phyloP scores from a whole-genome alignment of 2,113 vertebrate species.

The Plecturocebus donacophilus region DNA sequence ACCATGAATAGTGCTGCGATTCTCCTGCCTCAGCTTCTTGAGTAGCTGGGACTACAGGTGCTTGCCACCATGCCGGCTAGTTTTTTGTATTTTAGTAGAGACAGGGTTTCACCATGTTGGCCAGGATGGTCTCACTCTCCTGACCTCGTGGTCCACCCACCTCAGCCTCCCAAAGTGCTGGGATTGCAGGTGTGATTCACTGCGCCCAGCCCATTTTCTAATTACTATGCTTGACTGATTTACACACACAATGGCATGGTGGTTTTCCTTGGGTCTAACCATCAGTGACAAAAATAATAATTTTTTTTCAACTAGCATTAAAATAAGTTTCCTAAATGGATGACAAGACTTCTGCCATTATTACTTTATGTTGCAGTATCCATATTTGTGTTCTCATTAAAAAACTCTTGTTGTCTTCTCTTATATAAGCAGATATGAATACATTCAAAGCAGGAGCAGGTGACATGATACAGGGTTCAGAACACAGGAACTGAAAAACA shows the following conservation, averaged over 20 bases:
- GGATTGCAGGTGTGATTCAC: too few relatives aligned
- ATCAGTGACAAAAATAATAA: neutral
- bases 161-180: too few relatives aligned
- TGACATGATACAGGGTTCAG: neutral
- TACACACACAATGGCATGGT: neutral
- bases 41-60: too few relatives aligned
- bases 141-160: too few relatives aligned
- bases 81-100: too few relatives aligned
- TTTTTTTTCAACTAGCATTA: neutral
- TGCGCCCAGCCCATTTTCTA: neutral
- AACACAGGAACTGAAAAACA: neutral
- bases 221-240: neutral
- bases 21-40: too few relatives aligned
- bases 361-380: neutral
- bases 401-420: neutral
- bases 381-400: neutral
- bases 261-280: neutral
- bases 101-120: too few relatives aligned
- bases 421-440: neutral
- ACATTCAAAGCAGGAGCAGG: neutral
- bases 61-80: accelerated
- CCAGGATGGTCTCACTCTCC: too few relatives aligned
- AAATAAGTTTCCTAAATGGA: neutral
- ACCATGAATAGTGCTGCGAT: neutral
- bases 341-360: neutral